A percentile compares a stretch with the other conserved stretches of the same genome.
Evolutionary conservation across 2,797 vertebrate genomes (phyloP).

Genomic region (Sebastes steindachneri): DNA sequence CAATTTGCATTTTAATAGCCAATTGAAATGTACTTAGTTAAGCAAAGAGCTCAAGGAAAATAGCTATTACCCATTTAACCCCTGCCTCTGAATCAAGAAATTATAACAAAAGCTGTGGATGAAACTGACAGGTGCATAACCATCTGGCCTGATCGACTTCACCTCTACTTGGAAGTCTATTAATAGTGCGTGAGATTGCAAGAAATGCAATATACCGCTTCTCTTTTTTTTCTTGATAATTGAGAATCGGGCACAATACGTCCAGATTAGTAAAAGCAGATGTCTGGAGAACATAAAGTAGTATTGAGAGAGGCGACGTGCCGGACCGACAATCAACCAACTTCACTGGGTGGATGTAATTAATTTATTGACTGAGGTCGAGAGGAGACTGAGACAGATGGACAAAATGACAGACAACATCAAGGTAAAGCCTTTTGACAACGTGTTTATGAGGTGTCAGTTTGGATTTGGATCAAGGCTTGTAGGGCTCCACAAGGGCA

Average conservation of each 20-base stretch:
- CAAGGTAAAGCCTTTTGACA: slow-evolving; percentile 80
- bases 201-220: not conserved
- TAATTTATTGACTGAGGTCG: slow-evolving; percentile 71
- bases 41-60: slow-evolving; percentile 69
- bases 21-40: slow-evolving; percentile 73
- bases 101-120: slow-evolving; percentile 32
- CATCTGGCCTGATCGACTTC: slow-evolving; percentile 34
- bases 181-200: not conserved
- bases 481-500: slow-evolving; percentile 46
- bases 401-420: slow-evolving; percentile 76
- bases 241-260: not conserved
- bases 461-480: slow-evolving; percentile 74
- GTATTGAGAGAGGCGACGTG: not conserved
- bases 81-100: slow-evolving; percentile 36
- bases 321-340: slow-evolving; percentile 19
- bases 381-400: slow-evolving; percentile 60
- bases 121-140: slow-evolving; percentile 45
- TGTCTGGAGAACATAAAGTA: not conserved
- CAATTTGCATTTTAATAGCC: slow-evolving; percentile 81
- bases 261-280: slow-evolving; percentile 19
- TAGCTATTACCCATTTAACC: slow-evolving; percentile 54
- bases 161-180: slow-evolving; percentile 15
- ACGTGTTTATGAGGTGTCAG: slow-evolving; percentile 81
- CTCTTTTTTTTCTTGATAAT: not conserved
- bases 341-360: slow-evolving; percentile 61